Base-by-base conservation (phyloP, 30 jellyfish, hydroid and myxozoan species). In the Hydractinia echinata region DNA sequence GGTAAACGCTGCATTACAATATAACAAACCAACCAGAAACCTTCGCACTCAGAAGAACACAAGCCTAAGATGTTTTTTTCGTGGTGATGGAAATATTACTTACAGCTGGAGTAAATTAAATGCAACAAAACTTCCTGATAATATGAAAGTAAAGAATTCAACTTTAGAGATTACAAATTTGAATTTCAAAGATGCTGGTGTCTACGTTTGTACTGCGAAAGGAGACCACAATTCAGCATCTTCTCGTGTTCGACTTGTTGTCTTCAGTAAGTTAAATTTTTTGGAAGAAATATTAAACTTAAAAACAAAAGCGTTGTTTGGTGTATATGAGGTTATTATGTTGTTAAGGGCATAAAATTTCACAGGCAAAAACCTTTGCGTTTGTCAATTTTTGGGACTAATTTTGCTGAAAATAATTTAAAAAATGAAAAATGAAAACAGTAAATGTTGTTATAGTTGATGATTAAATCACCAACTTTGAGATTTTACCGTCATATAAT, bases 101-200 rank as follows among this genome's bases (percentile, higher is more conserved):
- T 85, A 83, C 13, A 54, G 80, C 53, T 93, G 99, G 99, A 83
- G 81, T 7, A 55, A 67, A n/a, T 30, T 74, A 10, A 90, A 85
- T 78, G 74, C 61, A 8, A 89, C 91, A 8, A 16, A 68, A 7
- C 87, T 92, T 60, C 95, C 96, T 5, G 77, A 77, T 66, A 77
- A 91, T 53, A 92, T 92, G 98, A 79, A 64, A 66, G 72, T 85
- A 6, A 61, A 9, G 20, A 92, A 88, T 16, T 76, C 71, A 49
- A 54, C 89, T 16, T 68, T 93, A 53, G 58, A 76, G 51, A 93
- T 93, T 6, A 53, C 76, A 5, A 81, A 87, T n/a, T 18, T 87
- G 64, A 82, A 77, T 61, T 56, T 71, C 15, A 60, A 71, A n/a
- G 99, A 93, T 76, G 72, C 61, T 21, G 99, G 99, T 10, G 73